Conservation (phyloP, 35 echinoderm and acorn worm species). For the Hemicentrotus pulcherrimus region DNA sequence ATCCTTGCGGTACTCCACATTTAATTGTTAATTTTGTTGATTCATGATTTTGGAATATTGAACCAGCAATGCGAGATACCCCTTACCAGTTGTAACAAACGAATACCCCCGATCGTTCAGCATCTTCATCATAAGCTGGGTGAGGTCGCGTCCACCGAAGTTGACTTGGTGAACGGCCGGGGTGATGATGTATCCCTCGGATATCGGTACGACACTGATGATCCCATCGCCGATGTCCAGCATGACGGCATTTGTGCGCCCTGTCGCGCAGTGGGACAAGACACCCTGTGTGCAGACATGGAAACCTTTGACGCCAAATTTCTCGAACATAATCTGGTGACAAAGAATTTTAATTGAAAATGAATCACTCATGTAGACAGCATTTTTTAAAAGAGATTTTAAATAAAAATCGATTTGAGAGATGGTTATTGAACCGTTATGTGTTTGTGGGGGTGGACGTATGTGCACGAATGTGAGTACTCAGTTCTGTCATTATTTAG, state of each 20-base stretch:
- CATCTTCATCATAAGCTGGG: slow-evolving; percentile 60
- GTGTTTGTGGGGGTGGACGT: no score
- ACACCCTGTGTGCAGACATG: slow-evolving; percentile 67
- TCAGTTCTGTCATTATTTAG: no score
- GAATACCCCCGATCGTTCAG: slow-evolving; percentile 59
- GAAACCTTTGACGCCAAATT: slow-evolving; percentile 59
- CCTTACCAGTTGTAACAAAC: slow-evolving; percentile 61
- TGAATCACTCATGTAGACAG: no score
- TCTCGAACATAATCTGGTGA: slow-evolving; percentile 73
- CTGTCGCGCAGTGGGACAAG: slow-evolving; percentile 56
- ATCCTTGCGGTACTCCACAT: no score
- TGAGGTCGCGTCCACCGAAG: slow-evolving; percentile 59
- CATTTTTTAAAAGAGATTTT: no score
- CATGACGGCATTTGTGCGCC: slow-evolving; percentile 48
- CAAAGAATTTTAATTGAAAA: neutral
- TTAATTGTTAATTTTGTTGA: no score
- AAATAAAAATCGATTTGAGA: no score
- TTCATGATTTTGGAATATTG: neutral
- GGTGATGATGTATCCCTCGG: slow-evolving; percentile 56
- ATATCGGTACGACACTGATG: slow-evolving; percentile 62
- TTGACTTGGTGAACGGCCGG: slow-evolving; percentile 58
- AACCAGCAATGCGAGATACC: neutral
- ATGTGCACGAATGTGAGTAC: no score
- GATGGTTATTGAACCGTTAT: no score
- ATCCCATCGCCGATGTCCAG: slow-evolving; percentile 66